phyloP scores from a whole-genome alignment of 2,113 vertebrate genomes.

The Nycticorax nycticorax region DNA sequence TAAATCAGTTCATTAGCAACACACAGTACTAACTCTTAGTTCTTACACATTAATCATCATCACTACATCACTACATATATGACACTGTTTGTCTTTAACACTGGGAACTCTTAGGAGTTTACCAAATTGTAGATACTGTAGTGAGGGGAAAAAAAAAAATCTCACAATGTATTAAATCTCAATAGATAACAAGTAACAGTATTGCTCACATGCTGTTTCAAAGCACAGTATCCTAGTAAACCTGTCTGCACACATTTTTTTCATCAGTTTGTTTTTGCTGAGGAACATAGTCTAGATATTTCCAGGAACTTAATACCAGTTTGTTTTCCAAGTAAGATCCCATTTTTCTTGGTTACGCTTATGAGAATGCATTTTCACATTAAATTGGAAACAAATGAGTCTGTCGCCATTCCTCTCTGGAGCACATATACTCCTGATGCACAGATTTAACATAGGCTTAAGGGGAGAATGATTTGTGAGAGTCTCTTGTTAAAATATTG shows the following conservation, averaged over 20 bases:
- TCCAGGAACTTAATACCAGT: neutral
- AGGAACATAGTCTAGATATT: neutral
- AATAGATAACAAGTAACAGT: neutral
- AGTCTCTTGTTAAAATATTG: slow-evolving; percentile 46
- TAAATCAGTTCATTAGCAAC: neutral
- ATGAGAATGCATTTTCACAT: neutral
- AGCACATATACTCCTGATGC: neutral
- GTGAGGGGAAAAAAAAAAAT: neutral
- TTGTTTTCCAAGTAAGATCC: neutral
- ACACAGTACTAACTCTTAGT: neutral
- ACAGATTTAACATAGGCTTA: slow-evolving; percentile 19
- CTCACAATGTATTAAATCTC: neutral
- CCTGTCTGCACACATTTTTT: neutral
- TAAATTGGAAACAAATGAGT: slow-evolving; percentile 2
- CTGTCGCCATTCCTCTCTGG: neutral
- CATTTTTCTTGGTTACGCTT: neutral
- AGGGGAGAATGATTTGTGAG: slow-evolving; percentile 20
- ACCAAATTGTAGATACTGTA: neutral
- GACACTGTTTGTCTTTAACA: neutral
- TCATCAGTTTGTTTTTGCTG: neutral
- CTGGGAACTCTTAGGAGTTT: neutral
- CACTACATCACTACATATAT: neutral
- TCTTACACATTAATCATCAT: neutral
- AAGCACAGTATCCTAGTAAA: neutral
- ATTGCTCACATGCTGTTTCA: neutral